Percentiles rank a stretch among this genome's conserved stretches.
Conservation (phyloP, 2,797 vertebrate species). For the Choloepus didactylus region DNA sequence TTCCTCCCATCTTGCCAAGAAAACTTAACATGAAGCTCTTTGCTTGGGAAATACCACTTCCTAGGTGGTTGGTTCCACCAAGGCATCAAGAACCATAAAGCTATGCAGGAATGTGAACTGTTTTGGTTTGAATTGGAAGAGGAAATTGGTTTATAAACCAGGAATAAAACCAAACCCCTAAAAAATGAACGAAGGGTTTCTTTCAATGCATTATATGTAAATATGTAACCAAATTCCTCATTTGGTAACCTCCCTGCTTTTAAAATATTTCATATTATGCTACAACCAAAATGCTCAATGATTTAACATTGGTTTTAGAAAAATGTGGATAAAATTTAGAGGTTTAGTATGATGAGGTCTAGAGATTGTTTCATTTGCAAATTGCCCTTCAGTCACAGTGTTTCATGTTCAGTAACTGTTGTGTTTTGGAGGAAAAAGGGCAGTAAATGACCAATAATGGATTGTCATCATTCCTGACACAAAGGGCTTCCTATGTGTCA, state of each 20-base stretch:
- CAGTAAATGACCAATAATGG: not conserved
- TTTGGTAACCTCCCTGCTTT: constrained; percentile 77
- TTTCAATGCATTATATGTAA: constrained; percentile 58
- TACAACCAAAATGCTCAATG: constrained; percentile 70
- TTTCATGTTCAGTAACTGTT: constrained; percentile 25
- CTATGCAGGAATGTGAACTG: constrained; percentile 84
- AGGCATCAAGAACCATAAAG: constrained; percentile 82
- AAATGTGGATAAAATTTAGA: constrained; percentile 30
- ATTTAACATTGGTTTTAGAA: constrained; percentile 75
- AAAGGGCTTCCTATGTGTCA: not conserved
- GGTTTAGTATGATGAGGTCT: constrained; percentile 64
- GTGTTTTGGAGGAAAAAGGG: constrained; percentile 5
- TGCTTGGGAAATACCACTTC: constrained; percentile 78
- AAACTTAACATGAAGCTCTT: constrained; percentile 9
- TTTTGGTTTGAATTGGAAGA: constrained; percentile 80
- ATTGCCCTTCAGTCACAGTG: constrained; percentile 56
- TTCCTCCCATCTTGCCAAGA: constrained; percentile 49
- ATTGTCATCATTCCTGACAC: not conserved
- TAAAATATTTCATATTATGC: constrained; percentile 51
- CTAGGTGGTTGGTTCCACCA: constrained; percentile 80
- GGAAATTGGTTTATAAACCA: constrained; percentile 85
- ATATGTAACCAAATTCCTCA: constrained; percentile 52
- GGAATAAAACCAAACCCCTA: constrained; percentile 72
- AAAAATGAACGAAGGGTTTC: constrained; percentile 74
- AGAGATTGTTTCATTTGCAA: constrained; percentile 69